Percentiles rank a stretch among this genome's conserved stretches.
These are phyloP conservation scores for Ctenomys sociabilis DNA, from an alignment of 2,113 vertebrate species.

Conservation along the genomic window DNA sequence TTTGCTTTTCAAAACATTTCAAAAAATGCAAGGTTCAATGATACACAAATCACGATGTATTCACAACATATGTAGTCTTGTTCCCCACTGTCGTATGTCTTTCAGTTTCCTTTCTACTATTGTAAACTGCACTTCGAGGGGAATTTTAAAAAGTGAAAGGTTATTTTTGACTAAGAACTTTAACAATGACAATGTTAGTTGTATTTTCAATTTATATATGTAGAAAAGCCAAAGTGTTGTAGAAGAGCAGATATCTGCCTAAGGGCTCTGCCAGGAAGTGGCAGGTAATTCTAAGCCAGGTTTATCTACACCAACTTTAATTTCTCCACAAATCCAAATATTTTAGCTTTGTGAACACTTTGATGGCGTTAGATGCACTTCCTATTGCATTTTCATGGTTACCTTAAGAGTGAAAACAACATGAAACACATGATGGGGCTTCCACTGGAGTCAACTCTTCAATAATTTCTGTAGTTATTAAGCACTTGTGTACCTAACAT, in stretches of 20 bases:
- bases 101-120: neutral
- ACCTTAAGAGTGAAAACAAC: neutral
- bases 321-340: neutral
- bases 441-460: neutral
- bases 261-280: neutral
- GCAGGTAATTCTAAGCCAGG: neutral
- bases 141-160: slow-evolving; percentile 18
- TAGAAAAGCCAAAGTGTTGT: neutral
- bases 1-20: neutral
- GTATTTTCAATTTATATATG: neutral
- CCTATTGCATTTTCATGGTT: neutral
- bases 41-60: neutral
- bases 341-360: neutral
- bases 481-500: neutral
- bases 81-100: neutral
- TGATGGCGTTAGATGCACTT: neutral
- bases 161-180: neutral
- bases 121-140: neutral
- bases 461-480: neutral
- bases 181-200: neutral
- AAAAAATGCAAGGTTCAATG: neutral
- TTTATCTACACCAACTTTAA: neutral
- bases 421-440: neutral
- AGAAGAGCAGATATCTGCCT: neutral
- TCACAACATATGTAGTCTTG: neutral